Evolutionary conservation across 2,113 vertebrate species (phyloP).

Genomic region (Bucco capensis): DNA sequence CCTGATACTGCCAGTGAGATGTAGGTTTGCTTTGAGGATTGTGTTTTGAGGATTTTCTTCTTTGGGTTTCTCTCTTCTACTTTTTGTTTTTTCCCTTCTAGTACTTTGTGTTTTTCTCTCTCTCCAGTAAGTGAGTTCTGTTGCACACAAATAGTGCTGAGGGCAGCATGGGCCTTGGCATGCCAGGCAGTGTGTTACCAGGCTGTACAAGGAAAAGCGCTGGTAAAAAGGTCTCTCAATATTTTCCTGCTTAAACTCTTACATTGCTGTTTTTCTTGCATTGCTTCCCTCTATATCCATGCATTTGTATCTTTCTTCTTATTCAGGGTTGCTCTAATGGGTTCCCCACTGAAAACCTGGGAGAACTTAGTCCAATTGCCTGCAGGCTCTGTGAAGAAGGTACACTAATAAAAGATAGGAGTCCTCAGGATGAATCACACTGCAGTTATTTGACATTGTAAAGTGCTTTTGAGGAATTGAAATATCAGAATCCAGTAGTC

Average conservation of each 20-base stretch:
- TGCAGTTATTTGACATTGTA: neutral
- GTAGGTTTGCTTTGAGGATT: neutral
- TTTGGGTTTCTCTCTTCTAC: neutral
- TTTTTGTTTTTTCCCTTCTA: neutral
- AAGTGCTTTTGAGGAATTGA: neutral
- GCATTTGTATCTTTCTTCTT: neutral
- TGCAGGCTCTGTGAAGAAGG: neutral
- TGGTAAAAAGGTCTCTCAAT: neutral
- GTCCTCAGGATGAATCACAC: slow-evolving; percentile 22
- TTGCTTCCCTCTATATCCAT: neutral
- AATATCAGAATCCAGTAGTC: neutral
- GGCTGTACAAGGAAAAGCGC: neutral
- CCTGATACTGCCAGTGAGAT: neutral
- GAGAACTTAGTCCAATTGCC: neutral
- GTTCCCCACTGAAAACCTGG: neutral
- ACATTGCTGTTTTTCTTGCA: neutral
- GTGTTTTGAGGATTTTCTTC: neutral
- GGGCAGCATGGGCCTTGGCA: neutral
- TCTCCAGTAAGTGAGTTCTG: neutral
- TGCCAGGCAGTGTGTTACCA: neutral
- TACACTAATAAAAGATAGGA: neutral
- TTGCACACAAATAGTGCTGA: neutral
- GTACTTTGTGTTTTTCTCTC: too few relatives aligned
- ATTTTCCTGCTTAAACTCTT: neutral
- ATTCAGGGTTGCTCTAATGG: neutral